Evolutionary conservation across 2,113 vertebrate species (phyloP), one percentile per base, ranked within the genome.

Genomic region (Felis chaus): DNA sequence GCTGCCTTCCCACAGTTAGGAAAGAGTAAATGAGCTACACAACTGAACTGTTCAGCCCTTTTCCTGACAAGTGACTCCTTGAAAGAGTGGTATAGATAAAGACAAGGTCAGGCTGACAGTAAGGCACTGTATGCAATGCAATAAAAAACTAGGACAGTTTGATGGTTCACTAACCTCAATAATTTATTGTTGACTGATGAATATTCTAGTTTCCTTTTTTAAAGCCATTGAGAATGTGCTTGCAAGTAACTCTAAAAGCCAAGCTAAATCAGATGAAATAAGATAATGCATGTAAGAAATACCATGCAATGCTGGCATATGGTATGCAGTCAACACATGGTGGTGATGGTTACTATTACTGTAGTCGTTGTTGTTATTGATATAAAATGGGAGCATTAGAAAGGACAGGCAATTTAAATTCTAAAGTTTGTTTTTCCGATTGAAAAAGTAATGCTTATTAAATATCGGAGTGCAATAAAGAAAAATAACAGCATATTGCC

Each of bases 161-260:
- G 25, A 94, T 69, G 53, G 48, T 53, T 87, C 36, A 41, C 21
- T 84, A 50, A 80, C 15, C 39, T 94, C 33, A 29, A 15, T 80
- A 69, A 76, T 63, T 88, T 89, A 80, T 3, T 80, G 29, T 18
- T 89, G 66, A 89, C 31, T 31, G 74, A 81, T 45, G 45, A 45
- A 9, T 74, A 68, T 0, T 19, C 13, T 11, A 41, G 9, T 25
- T 74, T 90, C n/a, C 21, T 45, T 82, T 39, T 41, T 33, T 53
- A 15, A 83, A 94, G 85, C 14, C 68, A 71, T 1, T 83, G 80
- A 92, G 66, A 86, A 87, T 74, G 61, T 85, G 73, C 61, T 92
- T 85, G 33, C 66, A 94, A 71, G 29, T 90, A 76, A 80, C n/a
- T 92, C 53, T 36, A 81, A 86, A 87, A 94, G 41, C n/a, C 31